phyloP scores from a whole-genome alignment of 2,888 invertebrate genomes.

The Epistrophella euchroma region DNA sequence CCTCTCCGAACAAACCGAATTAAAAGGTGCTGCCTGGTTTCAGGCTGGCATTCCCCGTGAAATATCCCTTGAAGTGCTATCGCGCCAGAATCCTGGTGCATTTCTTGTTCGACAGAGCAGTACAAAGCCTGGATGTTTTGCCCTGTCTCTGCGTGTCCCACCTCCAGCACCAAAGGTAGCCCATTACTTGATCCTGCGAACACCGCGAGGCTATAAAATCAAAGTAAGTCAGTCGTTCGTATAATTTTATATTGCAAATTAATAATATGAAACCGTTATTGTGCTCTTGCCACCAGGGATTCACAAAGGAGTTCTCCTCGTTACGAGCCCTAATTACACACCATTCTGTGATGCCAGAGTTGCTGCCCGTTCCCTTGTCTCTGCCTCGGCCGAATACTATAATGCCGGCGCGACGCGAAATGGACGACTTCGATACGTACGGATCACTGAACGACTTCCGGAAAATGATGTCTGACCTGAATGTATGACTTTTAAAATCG shows the following conservation, averaged over 20 bases:
- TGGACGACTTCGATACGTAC: conserved; percentile 90
- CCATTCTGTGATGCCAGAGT: conserved; percentile 98
- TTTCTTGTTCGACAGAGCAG: conserved; percentile 98
- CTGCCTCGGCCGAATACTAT: conserved; percentile 86
- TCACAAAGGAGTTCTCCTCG: conserved; percentile 97
- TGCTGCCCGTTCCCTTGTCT: conserved; percentile 95
- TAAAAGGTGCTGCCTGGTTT: conserved; percentile 96
- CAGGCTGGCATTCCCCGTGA: conserved; percentile 98
- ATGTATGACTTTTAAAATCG: conserved; percentile 84
- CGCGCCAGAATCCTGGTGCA: conserved; percentile 95
- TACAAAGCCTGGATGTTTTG: conserved; percentile 96
- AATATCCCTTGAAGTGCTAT: conserved; percentile 95
- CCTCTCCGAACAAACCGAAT: conserved; percentile 90
- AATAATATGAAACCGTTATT: conserved; percentile 62
- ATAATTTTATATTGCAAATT: conserved; percentile 50
- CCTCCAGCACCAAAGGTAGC: conserved; percentile 92
- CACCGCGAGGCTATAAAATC: conserved; percentile 95
- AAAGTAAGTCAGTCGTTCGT: conserved; percentile 87
- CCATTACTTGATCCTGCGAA: conserved; percentile 96
- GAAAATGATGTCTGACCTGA: conserved; percentile 91
- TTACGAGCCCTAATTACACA: conserved; percentile 96
- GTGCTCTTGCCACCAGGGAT: conserved; percentile 88
- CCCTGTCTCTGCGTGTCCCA: conserved; percentile 96
- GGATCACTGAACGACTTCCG: conserved; percentile 90
- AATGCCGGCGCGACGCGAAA: conserved; percentile 84